Evolutionary conservation across 92 coral and sea anemone genomes (phyloP).

Genomic region (Virgularia gustaviana): DNA sequence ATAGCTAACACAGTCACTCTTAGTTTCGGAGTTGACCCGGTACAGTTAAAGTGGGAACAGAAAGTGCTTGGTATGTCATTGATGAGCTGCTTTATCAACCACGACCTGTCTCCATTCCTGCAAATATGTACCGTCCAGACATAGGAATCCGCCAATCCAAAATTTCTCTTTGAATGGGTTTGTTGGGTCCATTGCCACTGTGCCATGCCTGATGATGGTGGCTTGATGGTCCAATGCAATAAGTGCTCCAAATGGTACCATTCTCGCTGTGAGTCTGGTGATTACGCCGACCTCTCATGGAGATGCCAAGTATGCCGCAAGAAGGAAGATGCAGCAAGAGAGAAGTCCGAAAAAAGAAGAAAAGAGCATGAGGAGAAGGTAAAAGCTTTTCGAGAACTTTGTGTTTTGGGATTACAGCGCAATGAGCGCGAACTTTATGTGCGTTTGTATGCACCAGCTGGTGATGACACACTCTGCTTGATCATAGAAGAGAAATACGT

Average conservation of each 20-base stretch:
- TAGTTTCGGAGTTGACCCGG: slow-evolving; percentile 32
- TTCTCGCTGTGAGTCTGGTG: slow-evolving; percentile 13
- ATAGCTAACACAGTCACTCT: not conserved
- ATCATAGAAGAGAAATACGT: not conserved
- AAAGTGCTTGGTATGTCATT: slow-evolving; percentile 36
- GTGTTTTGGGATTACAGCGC: not conserved
- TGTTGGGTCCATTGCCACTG: slow-evolving; percentile 47
- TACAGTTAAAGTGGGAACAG: slow-evolving; percentile 27
- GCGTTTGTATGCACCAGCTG: slow-evolving; percentile 7
- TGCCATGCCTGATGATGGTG: slow-evolving; percentile 53
- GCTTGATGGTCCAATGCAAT: slow-evolving; percentile 43
- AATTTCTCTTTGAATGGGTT: slow-evolving; percentile 42
- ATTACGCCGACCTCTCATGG: slow-evolving; percentile 14
- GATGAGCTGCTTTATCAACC: slow-evolving; percentile 14
- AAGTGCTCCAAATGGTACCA: slow-evolving; percentile 56
- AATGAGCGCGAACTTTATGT: not conserved
- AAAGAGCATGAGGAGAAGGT: not conserved
- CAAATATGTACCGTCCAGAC: not conserved
- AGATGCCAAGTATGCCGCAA: slow-evolving; percentile 8
- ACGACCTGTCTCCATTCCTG: slow-evolving; percentile 27
- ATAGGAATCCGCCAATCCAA: not conserved
- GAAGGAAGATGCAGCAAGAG: not conserved
- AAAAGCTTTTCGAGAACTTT: not conserved
- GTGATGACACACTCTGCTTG: not conserved
- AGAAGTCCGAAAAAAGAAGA: not conserved